These are phyloP conservation scores for Xyrauchen texanus DNA, from an alignment of 2,113 vertebrate species.

Conservation along the genomic window DNA sequence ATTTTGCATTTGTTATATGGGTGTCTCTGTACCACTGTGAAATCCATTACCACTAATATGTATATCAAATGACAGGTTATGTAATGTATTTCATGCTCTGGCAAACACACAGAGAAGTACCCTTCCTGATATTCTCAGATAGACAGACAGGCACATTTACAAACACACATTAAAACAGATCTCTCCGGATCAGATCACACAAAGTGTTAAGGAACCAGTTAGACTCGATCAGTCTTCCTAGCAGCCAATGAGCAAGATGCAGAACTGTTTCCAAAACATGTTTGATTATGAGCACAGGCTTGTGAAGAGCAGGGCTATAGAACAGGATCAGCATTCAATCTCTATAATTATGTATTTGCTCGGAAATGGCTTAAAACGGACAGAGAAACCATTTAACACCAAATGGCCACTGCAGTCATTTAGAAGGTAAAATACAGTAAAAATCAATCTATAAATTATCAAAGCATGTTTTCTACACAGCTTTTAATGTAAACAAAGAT, in stretches of 20 bases:
- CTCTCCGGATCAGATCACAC: conserved; percentile 48
- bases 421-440: too few species aligned
- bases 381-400: too few species aligned
- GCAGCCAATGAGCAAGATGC: conserved; percentile 48
- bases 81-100: conserved; percentile 14
- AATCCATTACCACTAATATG: conserved; percentile 18
- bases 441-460: too few species aligned
- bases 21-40: not conserved
- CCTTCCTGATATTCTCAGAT: conserved; percentile 8
- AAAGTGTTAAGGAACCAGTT: conserved; percentile 62
- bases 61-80: not conserved
- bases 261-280: conserved; percentile 60
- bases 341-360: too few species aligned
- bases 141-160: conserved; percentile 29
- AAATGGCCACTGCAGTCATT: too few species aligned
- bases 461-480: too few species aligned
- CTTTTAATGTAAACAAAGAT: too few species aligned
- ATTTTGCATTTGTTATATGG: conserved; percentile 4
- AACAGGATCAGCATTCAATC: conserved; percentile 10
- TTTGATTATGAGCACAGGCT: conserved; percentile 42
- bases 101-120: conserved; percentile 30
- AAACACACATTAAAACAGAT: conserved; percentile 39
- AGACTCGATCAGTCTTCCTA: conserved; percentile 56
- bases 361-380: too few species aligned
- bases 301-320: conserved; percentile 15